These are phyloP conservation scores for Perca schrenkii DNA, from an alignment of 2,113 vertebrate genomes.

Conservation along the genomic window DNA sequence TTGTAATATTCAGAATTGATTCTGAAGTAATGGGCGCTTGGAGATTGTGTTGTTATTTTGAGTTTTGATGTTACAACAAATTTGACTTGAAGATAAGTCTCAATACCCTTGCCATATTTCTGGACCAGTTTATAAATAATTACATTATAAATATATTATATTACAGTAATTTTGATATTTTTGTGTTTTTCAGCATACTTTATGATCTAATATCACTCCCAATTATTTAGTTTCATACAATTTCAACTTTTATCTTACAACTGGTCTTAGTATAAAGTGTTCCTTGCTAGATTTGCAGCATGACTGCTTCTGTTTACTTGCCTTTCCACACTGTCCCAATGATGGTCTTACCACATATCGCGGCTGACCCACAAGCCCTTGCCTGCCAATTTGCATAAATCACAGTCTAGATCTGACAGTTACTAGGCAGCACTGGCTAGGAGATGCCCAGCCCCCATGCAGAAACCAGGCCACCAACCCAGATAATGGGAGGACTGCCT, in stretches of 20 bases:
- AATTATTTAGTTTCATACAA: not conserved
- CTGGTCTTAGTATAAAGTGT: not conserved
- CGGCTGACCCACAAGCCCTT: constrained; percentile 80
- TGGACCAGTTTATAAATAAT: not conserved
- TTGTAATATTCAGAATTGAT: constrained; percentile 32
- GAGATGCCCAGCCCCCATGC: constrained; percentile 70
- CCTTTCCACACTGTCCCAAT: constrained; percentile 59
- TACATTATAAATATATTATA: not conserved
- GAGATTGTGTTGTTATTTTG: constrained; percentile 2
- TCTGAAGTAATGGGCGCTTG: not conserved
- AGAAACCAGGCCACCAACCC: constrained; percentile 84
- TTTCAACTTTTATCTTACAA: constrained; percentile 4
- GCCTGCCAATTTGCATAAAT: constrained; percentile 85
- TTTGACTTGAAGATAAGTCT: constrained; percentile 6
- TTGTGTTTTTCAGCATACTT: not conserved
- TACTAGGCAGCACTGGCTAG: constrained; percentile 79
- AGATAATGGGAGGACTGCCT: constrained; percentile 72
- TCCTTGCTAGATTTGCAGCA: constrained; percentile 4
- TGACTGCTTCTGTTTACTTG: constrained; percentile 55
- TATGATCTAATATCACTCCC: not conserved
- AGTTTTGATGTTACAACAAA: constrained; percentile 15
- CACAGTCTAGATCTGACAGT: constrained; percentile 81
- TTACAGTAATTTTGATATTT: not conserved
- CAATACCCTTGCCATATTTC: not conserved
- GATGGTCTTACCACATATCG: constrained; percentile 73